Conservation (phyloP, 2,797 vertebrate species). For the Peromyscus attwateri region DNA sequence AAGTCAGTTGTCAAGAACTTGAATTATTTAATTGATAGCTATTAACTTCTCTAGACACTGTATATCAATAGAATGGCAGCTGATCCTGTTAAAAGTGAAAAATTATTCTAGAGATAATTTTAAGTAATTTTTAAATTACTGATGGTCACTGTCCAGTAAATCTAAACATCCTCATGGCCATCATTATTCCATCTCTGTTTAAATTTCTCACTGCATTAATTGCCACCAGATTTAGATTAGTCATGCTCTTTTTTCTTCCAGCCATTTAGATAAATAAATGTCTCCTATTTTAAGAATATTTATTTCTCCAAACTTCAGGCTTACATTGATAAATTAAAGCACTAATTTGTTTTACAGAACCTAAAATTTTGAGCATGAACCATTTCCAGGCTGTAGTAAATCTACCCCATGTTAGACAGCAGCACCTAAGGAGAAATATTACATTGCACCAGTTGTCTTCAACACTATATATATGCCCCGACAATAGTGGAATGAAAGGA, state of each 20-base stretch:
- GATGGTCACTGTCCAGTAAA: conserved; percentile 52
- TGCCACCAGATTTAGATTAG: conserved; percentile 55
- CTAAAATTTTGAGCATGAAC: conserved; percentile 67
- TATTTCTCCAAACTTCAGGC: conserved; percentile 73
- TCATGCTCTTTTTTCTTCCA: conserved; percentile 64
- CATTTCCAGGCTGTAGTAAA: conserved; percentile 69
- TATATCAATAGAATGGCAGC: conserved; percentile 47
- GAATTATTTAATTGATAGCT: conserved; percentile 70
- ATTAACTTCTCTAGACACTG: conserved; percentile 66
- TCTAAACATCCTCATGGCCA: conserved; percentile 32
- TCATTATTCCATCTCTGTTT: conserved; percentile 35
- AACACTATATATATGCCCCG: conserved; percentile 6
- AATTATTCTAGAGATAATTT: conserved; percentile 57
- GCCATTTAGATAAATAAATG: conserved; percentile 72
- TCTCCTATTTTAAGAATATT: conserved; percentile 68
- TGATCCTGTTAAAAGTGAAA: conserved; percentile 66
- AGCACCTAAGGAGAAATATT: conserved; percentile 65
- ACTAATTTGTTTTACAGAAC: conserved; percentile 70
- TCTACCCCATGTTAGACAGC: conserved; percentile 52
- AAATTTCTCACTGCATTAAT: conserved; percentile 58
- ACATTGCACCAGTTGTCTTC: conserved; percentile 33
- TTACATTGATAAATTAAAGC: conserved; percentile 65
- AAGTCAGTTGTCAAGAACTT: conserved; percentile 58
- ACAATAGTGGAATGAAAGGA: conserved; percentile 61
- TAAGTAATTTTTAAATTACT: conserved; percentile 45